Conservation (phyloP, 2,888 invertebrate genomes). For the Ganaspis brasiliensis region DNA sequence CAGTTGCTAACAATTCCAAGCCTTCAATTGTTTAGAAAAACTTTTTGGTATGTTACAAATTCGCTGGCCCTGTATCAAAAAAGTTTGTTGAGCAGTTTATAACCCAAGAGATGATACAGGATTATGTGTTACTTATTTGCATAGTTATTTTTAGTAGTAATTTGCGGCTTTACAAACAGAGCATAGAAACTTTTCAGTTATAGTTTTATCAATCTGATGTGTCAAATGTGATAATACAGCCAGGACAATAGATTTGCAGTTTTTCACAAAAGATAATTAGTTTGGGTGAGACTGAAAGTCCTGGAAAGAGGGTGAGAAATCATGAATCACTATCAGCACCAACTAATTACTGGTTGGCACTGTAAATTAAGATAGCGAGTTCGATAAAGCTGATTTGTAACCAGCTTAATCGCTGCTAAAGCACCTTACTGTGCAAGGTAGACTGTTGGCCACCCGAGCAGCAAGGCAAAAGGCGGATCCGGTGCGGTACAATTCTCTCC, state of each 20-base stretch:
- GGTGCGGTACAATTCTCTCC: slow-evolving; percentile 48
- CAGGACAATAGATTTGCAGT: too few species aligned
- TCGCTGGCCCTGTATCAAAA: neutral
- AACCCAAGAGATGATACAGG: too few species aligned
- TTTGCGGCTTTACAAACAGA: too few species aligned
- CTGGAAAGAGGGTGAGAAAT: neutral
- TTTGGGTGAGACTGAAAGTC: neutral
- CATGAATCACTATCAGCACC: slow-evolving; percentile 6
- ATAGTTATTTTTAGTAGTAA: too few species aligned
- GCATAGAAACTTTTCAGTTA: too few species aligned
- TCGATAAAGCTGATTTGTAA: slow-evolving; percentile 37
- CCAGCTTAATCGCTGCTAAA: slow-evolving; percentile 28
- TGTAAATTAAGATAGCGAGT: slow-evolving; percentile 33
- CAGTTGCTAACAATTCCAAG: neutral
- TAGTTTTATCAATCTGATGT: too few species aligned
- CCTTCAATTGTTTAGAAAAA: neutral
- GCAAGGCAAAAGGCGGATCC: slow-evolving; percentile 61
- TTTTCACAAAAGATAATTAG: neutral
- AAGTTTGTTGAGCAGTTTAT: too few species aligned
- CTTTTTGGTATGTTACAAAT: neutral
- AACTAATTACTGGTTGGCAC: slow-evolving; percentile 30
- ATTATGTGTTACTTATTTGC: too few species aligned
- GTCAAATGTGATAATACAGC: too few species aligned
- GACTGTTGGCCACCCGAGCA: slow-evolving; percentile 64
- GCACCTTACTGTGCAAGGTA: slow-evolving; percentile 12